These are phyloP conservation scores for Brenthis daphne DNA, from an alignment of 2,888 invertebrate genomes.

Conservation along the genomic window DNA sequence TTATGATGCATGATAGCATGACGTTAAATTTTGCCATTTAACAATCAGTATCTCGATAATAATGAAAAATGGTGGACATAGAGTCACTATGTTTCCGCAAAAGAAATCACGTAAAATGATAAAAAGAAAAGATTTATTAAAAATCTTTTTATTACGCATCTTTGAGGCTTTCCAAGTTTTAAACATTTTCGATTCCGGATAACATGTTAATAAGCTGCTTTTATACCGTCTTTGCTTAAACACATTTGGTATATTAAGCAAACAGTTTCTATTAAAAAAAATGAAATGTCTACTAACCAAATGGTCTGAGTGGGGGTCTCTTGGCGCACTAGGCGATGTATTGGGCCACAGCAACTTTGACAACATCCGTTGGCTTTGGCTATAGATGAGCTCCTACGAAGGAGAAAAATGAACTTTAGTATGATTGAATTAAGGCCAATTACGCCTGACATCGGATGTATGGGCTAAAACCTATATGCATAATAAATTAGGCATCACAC, in stretches of 20 bases:
- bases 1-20: too few relatives aligned
- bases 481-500: constrained; percentile 4
- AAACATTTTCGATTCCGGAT: too few relatives aligned
- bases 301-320: constrained; percentile 81
- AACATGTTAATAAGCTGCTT: constrained; percentile 5
- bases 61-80: too few relatives aligned
- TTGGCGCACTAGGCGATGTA: constrained; percentile 78
- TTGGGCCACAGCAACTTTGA: constrained; percentile 82
- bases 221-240: constrained; percentile 4
- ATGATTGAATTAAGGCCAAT: constrained; percentile 61
- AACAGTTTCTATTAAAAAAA: constrained; percentile 43
- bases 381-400: constrained; percentile 83
- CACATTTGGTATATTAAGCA: constrained; percentile 11
- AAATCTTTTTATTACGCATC: too few relatives aligned
- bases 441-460: constrained; percentile 52
- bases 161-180: too few relatives aligned
- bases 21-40: too few relatives aligned
- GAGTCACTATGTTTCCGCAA: too few relatives aligned
- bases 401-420: constrained; percentile 80
- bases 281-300: constrained; percentile 80
- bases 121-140: too few relatives aligned
- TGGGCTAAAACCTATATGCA: constrained; percentile 22
- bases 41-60: too few relatives aligned
- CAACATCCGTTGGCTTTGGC: constrained; percentile 82
- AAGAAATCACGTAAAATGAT: too few relatives aligned